Evolutionary conservation across 2,888 invertebrate species (phyloP).

Genomic region (Cephus rjabovi): DNA sequence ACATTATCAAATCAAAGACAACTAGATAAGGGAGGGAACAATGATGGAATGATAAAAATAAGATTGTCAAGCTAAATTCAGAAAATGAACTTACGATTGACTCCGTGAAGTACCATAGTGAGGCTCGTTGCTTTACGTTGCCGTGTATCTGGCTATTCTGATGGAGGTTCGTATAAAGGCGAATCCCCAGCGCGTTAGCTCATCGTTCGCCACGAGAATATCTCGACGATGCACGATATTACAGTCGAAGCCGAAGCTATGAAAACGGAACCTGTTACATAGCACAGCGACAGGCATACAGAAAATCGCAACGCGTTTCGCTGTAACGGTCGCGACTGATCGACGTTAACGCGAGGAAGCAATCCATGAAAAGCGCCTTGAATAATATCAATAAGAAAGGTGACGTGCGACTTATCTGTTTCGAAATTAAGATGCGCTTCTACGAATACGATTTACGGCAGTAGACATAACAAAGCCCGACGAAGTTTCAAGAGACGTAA

Average conservation of each 20-base stretch:
- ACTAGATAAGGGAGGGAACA: not conserved
- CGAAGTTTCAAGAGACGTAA: not conserved
- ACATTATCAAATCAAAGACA: slow-evolving; percentile 3
- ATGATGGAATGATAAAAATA: not conserved
- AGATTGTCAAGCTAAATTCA: not conserved
- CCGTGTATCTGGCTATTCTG: slow-evolving; percentile 30
- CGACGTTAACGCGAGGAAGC: not conserved
- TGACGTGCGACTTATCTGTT: not conserved
- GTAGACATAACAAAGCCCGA: not conserved
- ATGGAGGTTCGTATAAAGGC: not conserved
- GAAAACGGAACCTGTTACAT: not conserved
- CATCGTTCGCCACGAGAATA: not conserved
- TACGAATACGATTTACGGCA: not conserved
- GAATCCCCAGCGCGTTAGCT: not conserved
- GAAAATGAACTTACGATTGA: slow-evolving; percentile 59
- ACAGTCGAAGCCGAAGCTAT: not conserved
- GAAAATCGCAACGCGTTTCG: not conserved
- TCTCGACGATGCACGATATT: not conserved
- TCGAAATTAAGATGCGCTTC: not conserved
- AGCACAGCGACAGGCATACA: not conserved
- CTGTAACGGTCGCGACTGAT: not conserved
- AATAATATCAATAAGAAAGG: not conserved
- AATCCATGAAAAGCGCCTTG: not conserved
- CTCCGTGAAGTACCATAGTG: slow-evolving; percentile 65
- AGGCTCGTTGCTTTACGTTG: slow-evolving; percentile 32